Evolutionary conservation across 1,140 invertebrate species (phyloP).

Genomic region (Megathymus violae): DNA sequence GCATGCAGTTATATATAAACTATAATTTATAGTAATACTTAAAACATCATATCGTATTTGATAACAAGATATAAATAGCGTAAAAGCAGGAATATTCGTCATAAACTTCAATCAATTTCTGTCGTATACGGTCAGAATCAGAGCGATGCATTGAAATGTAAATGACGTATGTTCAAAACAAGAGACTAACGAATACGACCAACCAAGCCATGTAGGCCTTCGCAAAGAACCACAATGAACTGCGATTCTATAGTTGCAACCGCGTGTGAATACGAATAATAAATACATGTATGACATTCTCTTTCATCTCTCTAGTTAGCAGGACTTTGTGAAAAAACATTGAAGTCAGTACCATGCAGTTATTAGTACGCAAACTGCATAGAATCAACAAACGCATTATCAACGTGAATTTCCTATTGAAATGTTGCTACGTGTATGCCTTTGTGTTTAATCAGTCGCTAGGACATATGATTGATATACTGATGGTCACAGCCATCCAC

Average conservation of each 20-base stretch:
- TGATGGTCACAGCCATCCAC: no score
- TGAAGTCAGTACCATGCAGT: no score
- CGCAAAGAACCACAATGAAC: conserved; percentile 45
- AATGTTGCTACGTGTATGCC: no score
- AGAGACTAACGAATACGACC: conserved; percentile 73
- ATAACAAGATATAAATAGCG: not conserved
- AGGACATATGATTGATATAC: no score
- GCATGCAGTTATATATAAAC: no score
- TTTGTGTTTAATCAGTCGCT: no score
- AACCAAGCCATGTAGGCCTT: conserved; percentile 61
- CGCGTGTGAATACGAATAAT: conserved; percentile 24
- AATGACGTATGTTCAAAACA: conserved; percentile 69
- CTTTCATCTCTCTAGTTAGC: not conserved
- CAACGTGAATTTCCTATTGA: not conserved
- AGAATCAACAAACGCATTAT: not conserved
- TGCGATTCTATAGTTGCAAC: conserved; percentile 32
- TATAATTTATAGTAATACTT: no score
- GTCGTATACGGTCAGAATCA: conserved; percentile 44
- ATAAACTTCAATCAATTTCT: conserved; percentile 46
- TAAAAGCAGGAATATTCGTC: conserved; percentile 16
- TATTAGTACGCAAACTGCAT: not conserved
- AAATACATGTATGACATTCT: conserved; percentile 38
- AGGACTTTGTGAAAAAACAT: not conserved
- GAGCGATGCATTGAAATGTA: conserved; percentile 66
- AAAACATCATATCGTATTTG: no score